A percentile compares a stretch with the other conserved stretches of the same genome.
Conservation (phyloP, 2,888 invertebrate species). For the Heliothis peltigera region DNA sequence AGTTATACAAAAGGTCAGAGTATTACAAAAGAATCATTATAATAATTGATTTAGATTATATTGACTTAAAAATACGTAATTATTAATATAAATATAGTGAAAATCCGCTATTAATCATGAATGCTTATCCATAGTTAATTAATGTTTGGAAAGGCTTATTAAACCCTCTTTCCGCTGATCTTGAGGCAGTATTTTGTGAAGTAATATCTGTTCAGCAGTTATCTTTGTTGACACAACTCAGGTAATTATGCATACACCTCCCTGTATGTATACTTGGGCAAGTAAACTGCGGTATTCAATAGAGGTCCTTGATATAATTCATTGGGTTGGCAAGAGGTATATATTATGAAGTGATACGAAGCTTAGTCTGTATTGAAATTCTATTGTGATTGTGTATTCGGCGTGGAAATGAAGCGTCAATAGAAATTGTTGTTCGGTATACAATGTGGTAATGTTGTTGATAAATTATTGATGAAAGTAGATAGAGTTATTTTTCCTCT, state of each 20-base stretch:
- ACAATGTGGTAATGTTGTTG: neutral
- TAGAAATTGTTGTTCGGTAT: neutral
- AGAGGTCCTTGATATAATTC: conserved; percentile 60
- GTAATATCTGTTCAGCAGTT: conserved; percentile 39
- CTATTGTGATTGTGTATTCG: neutral
- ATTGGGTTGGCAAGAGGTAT: conserved; percentile 59
- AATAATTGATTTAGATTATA: conserved; percentile 30
- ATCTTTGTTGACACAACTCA: conserved; percentile 58
- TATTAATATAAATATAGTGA: too few species aligned
- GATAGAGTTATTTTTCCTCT: too few species aligned
- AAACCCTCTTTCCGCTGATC: conserved; percentile 28
- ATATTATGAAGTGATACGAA: conserved; percentile 49
- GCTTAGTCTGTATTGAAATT: conserved; percentile 9
- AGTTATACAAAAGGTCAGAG: conserved; percentile 22
- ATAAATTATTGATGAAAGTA: neutral
- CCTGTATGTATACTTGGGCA: conserved; percentile 47
- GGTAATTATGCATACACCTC: conserved; percentile 61
- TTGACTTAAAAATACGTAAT: conserved; percentile 11
- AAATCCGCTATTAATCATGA: conserved; percentile 15
- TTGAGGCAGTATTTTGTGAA: conserved; percentile 38
- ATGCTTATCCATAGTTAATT: conserved; percentile 33
- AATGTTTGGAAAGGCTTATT: conserved; percentile 24
- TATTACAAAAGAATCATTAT: conserved; percentile 36
- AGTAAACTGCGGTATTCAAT: conserved; percentile 54
- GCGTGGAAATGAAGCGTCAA: neutral